phyloP scores from a whole-genome alignment of 2,113 vertebrate species.

The Grantiella picta region DNA sequence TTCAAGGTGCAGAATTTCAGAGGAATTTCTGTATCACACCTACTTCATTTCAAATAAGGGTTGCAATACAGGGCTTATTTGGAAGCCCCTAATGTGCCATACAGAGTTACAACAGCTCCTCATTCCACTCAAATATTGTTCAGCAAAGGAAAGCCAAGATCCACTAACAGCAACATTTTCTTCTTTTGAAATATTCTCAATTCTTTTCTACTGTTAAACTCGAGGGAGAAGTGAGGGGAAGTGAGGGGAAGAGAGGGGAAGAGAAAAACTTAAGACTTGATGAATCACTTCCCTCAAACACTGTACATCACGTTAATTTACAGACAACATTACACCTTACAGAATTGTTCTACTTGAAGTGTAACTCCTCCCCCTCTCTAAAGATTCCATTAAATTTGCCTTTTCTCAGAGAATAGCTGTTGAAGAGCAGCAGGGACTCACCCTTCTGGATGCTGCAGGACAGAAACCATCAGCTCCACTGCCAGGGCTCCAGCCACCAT shows the following conservation, averaged over 20 bases:
- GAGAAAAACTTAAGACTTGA: not conserved
- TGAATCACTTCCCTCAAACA: not conserved
- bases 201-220: not conserved
- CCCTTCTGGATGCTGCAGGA: slow-evolving; percentile 96
- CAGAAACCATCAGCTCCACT: slow-evolving; percentile 95
- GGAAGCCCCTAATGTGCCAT: not conserved
- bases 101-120: not conserved
- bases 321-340: not conserved
- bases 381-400: not conserved
- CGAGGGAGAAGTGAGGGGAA: not conserved
- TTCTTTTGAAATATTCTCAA: not conserved
- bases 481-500: slow-evolving; percentile 95
- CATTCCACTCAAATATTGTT: not conserved
- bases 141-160: not conserved
- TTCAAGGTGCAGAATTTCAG: not conserved
- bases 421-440: slow-evolving; percentile 61
- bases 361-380: not conserved
- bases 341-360: not conserved
- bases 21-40: not conserved
- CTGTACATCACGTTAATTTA: not conserved
- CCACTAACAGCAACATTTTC: not conserved
- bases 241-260: not conserved
- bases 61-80: not conserved
- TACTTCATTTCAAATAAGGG: not conserved
- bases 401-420: not conserved